Evolutionary conservation across 2,113 vertebrate genomes (phyloP), one percentile per base, ranked within the genome.

Genomic region (Pseudopipra pipra): DNA sequence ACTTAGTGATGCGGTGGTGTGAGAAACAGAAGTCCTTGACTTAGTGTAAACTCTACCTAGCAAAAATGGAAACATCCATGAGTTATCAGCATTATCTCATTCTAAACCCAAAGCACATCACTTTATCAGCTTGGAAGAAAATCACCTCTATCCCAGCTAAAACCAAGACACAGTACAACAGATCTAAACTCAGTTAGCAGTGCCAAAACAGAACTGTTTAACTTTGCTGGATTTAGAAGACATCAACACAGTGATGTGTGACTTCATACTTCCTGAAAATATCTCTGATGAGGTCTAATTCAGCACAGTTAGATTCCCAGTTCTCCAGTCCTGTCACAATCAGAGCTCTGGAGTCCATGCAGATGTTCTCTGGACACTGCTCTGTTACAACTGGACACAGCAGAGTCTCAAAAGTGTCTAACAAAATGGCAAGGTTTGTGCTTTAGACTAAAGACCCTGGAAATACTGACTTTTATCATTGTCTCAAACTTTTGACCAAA

Each of bases 281-380:
- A 24, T 14, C 25, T 77, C 4, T 2, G 23, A 27, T 46, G 27
- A 78, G 12, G 33, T 70, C 44, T 58, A 33, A 71, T 82, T 78
- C 55, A 59, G 30, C 5, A 4, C 19, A 46, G 35, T 35, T 2
- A 7, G 28, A 49, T 77, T 87, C 41, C 30, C 13, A 51, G 30
- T 66, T 82, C 75, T 74, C 33, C 51, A 52, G 30, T 28, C 12
- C 20, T 1, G 3, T 46, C 61, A 30, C 23, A 70, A 28, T 8
- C 35, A 39, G 67, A 17, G 37, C 0, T 0, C 8, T 61, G 22
- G 19, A 56, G 25, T 43, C 35, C 22, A 13, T 2, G 3, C 20
- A 47, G 44, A 56, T 5, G 17, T 51, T 73, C 39, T 39, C 30
- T 39, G 41, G 30, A 35, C 30, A 27, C 8, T 82, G 15, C 18